Conservation (phyloP, 2,113 vertebrate species). For the Pterocles gutturalis region DNA sequence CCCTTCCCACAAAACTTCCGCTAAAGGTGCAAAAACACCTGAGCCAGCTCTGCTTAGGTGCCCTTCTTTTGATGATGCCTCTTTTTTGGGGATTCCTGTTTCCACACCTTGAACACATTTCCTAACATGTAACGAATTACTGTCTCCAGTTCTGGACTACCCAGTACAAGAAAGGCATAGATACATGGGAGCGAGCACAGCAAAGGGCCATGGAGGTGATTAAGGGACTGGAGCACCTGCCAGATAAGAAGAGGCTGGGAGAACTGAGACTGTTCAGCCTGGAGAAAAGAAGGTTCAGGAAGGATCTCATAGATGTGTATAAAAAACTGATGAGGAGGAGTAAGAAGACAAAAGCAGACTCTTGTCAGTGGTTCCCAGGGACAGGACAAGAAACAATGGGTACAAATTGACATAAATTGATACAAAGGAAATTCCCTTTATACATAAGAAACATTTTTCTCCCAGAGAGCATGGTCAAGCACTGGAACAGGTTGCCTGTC, state of each 20-base stretch:
- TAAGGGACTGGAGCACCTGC: background rate
- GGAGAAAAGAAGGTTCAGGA: background rate
- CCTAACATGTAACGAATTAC: background rate
- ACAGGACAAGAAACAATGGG: background rate
- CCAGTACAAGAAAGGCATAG: background rate
- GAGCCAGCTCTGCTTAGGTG: background rate
- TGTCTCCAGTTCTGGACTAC: background rate
- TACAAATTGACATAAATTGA: background rate
- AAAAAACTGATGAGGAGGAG: background rate
- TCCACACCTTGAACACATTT: background rate
- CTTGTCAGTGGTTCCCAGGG: background rate
- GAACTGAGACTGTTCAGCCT: background rate
- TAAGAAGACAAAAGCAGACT: background rate
- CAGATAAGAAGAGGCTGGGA: background rate
- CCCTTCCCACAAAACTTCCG: background rate
- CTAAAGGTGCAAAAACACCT: background rate
- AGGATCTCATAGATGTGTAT: background rate
- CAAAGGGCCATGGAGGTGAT: background rate
- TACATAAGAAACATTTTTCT: background rate
- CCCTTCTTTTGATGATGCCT: background rate
- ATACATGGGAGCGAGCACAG: background rate
- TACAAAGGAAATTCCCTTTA: background rate
- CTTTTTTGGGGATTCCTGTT: background rate
- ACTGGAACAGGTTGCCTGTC: background rate
- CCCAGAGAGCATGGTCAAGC: background rate